phyloP scores from a whole-genome alignment of 2,888 invertebrate species.

The Lycaena phlaeas region DNA sequence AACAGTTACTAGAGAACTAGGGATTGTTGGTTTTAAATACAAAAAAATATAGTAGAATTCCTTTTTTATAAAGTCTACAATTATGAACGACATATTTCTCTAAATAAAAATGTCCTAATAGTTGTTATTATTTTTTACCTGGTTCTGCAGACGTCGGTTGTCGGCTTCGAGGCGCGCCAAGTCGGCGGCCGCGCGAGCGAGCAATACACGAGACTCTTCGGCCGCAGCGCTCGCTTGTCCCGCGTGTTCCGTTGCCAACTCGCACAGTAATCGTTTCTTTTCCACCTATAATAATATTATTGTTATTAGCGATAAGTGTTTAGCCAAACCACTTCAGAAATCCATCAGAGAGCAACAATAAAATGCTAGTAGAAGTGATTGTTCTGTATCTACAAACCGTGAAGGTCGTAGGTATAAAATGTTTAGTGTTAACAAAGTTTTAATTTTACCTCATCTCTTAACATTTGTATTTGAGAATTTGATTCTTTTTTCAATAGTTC shows the following conservation, averaged over 20 bases:
- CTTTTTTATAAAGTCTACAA: background rate
- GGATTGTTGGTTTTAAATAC: too few species aligned
- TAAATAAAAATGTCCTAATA: too few species aligned
- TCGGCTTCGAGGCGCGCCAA: slow-evolving; percentile 50
- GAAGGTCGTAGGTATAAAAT: too few species aligned
- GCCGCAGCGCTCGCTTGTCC: slow-evolving; percentile 51
- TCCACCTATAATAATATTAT: slow-evolving; percentile 39
- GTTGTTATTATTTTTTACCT: slow-evolving; percentile 30
- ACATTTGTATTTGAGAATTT: slow-evolving; percentile 47
- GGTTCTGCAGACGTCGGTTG: slow-evolving; percentile 43
- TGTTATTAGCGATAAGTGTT: too few species aligned
- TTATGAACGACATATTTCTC: too few species aligned
- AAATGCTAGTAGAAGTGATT: too few species aligned
- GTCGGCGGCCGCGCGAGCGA: slow-evolving; percentile 48
- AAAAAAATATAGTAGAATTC: too few species aligned
- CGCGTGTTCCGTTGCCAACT: slow-evolving; percentile 52
- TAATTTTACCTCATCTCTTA: slow-evolving; percentile 51
- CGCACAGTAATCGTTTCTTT: slow-evolving; percentile 46
- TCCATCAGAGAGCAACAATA: too few species aligned
- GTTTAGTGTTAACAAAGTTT: background rate
- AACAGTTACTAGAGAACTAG: too few species aligned
- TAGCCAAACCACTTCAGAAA: too few species aligned
- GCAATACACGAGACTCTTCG: slow-evolving; percentile 48
- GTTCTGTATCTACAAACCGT: too few species aligned
- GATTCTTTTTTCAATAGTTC: slow-evolving; percentile 59